Percentiles rank a stretch among this genome's conserved stretches.
These are phyloP conservation scores for Danionella dracula DNA, from an alignment of 2,797 vertebrate species.

Conservation along the genomic window DNA sequence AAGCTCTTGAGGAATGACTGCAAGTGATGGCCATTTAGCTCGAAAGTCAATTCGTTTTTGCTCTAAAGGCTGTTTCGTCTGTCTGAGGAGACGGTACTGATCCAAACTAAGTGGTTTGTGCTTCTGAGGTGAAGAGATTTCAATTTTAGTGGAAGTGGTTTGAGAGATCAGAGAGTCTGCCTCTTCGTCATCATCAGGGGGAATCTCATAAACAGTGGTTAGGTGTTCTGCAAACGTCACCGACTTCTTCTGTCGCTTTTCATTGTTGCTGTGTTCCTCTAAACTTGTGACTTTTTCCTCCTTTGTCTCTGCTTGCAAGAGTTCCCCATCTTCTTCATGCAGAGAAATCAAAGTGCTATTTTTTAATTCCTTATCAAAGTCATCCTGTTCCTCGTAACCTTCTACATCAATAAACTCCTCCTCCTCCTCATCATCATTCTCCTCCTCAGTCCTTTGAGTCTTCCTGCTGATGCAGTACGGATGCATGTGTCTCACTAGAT, in stretches of 20 bases:
- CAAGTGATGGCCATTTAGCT: constrained; percentile 83
- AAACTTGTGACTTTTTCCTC: background rate
- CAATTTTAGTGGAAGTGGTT: background rate
- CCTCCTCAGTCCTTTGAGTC: constrained; percentile 51
- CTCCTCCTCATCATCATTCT: constrained; percentile 56
- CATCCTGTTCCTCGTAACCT: constrained; percentile 60
- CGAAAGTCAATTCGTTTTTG: constrained; percentile 56
- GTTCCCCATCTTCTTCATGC: no score
- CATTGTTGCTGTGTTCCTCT: background rate
- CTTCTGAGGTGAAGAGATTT: constrained; percentile 44
- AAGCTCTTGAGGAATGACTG: constrained; percentile 78
- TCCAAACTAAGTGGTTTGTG: constrained; percentile 83
- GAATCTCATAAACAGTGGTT: constrained; percentile 50
- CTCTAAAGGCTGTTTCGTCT: constrained; percentile 63
- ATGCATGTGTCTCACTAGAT: constrained; percentile 88
- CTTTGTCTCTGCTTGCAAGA: background rate
- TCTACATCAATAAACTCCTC: constrained; percentile 57
- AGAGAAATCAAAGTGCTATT: background rate
- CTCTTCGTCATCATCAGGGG: background rate
- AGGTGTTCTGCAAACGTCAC: constrained; percentile 65
- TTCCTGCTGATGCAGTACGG: constrained; percentile 79
- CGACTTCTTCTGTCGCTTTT: constrained; percentile 53
- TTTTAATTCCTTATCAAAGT: background rate
- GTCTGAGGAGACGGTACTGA: constrained; percentile 83
- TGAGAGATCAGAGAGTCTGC: background rate